Conservation (phyloP, 1,140 invertebrate genomes). For the Drosophila guanche region DNA sequence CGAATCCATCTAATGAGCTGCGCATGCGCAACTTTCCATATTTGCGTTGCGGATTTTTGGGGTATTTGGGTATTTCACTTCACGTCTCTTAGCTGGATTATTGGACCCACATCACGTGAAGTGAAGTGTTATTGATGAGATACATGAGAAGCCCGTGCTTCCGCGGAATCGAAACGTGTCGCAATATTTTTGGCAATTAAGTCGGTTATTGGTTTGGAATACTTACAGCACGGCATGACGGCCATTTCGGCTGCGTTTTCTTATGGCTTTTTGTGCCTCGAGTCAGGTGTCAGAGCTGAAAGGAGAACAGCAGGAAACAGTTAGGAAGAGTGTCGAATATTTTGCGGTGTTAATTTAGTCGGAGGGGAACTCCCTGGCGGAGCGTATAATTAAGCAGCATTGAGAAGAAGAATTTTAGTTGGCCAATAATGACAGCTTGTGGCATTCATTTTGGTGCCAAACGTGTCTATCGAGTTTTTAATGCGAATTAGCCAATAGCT, state of each 20-base stretch:
- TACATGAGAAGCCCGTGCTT: constrained; percentile 8
- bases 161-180: constrained; percentile 22
- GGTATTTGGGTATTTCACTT: constrained; percentile 34
- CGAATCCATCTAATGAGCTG: constrained; percentile 38
- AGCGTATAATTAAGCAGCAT: neutral
- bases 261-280: constrained; percentile 29
- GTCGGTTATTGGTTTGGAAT: constrained; percentile 15
- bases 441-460: neutral
- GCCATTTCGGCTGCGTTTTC: constrained; percentile 65
- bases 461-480: constrained; percentile 17
- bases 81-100: neutral
- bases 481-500: constrained; percentile 13
- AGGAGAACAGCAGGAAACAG: constrained; percentile 47
- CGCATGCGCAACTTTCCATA: constrained; percentile 60
- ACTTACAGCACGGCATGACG: constrained; percentile 77
- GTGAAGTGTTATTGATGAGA: constrained; percentile 39
- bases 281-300: constrained; percentile 52
- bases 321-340: constrained; percentile 39
- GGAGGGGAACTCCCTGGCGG: constrained; percentile 13
- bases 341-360: neutral
- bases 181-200: constrained; percentile 19
- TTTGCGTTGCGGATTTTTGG: constrained; percentile 32
- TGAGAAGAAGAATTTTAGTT: constrained; percentile 4
- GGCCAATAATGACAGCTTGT: neutral
- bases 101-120: constrained; percentile 49